phyloP scores from a whole-genome alignment of 2,797 vertebrate genomes.

The Danio choprae region DNA sequence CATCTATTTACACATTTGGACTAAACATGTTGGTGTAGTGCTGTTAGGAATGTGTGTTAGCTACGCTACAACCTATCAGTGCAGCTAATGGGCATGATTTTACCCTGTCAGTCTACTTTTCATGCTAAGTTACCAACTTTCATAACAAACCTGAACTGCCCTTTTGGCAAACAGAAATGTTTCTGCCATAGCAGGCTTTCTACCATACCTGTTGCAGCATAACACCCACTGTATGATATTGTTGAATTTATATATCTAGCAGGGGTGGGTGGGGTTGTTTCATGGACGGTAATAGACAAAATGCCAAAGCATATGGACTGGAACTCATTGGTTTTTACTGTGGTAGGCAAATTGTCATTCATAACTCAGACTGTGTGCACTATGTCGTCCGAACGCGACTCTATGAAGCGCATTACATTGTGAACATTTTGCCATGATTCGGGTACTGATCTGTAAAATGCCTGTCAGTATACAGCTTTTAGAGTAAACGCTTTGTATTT shows the following conservation, averaged over 20 bases:
- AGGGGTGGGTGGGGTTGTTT: conserved; percentile 21
- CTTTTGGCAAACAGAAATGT: conserved; percentile 50
- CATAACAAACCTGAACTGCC: conserved; percentile 54
- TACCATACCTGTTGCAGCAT: conserved; percentile 30
- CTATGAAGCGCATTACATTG: conserved; percentile 65
- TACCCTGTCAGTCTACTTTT: conserved; percentile 53
- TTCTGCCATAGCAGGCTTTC: conserved; percentile 36
- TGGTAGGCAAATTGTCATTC: conserved; percentile 65
- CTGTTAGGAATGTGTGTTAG: conserved; percentile 63
- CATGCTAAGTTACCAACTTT: conserved; percentile 57
- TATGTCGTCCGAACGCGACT: conserved; percentile 61
- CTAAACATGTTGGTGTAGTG: conserved; percentile 65
- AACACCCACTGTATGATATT: conserved; percentile 41
- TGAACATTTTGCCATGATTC: conserved; percentile 48
- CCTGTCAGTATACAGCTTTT: conserved; percentile 59
- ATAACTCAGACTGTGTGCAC: conserved; percentile 68
- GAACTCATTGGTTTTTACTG: conserved; percentile 61
- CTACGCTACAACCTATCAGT: conserved; percentile 69
- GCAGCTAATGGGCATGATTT: conserved; percentile 73
- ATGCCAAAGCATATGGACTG: conserved; percentile 72
- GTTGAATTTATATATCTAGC: conserved; percentile 46
- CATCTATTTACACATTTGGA: conserved; percentile 63
- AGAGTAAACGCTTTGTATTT: conserved; percentile 65
- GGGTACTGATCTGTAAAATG: conserved; percentile 70
- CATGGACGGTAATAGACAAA: conserved; percentile 48